Evolutionary conservation across 2,113 vertebrate genomes (phyloP).

Genomic region (Aptenodytes forsteri): DNA sequence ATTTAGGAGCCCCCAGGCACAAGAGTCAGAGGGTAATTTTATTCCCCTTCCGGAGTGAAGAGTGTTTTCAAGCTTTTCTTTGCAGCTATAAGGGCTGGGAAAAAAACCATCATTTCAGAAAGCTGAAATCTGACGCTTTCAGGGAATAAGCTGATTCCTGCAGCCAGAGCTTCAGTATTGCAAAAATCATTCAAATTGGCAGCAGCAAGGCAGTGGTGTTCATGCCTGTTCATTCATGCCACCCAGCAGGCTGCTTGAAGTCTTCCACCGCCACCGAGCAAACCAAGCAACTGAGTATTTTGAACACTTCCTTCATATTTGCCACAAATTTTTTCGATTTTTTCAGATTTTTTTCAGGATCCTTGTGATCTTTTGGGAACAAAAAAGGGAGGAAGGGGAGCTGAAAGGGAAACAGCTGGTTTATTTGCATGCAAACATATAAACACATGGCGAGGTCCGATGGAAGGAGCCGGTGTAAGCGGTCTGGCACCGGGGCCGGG

Average conservation of each 20-base stretch:
- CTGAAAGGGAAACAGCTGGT: neutral
- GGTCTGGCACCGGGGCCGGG: neutral
- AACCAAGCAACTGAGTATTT: neutral
- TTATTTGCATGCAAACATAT: neutral
- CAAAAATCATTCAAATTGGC: neutral
- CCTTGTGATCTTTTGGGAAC: neutral
- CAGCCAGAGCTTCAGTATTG: neutral
- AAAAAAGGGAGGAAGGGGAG: neutral
- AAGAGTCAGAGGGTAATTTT: neutral
- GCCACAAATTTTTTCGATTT: rapidly evolving
- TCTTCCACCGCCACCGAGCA: neutral
- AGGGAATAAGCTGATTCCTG: neutral
- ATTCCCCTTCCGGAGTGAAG: neutral
- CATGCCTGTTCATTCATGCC: neutral
- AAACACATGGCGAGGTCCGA: neutral
- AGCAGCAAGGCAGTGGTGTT: neutral
- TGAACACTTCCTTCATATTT: neutral
- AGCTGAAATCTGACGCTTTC: neutral
- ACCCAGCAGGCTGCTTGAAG: neutral
- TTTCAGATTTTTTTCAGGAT: neutral
- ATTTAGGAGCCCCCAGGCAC: neutral
- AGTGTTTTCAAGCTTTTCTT: neutral
- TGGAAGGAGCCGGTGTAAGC: neutral
- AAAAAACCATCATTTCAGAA: neutral
- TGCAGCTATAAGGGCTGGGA: neutral